These are phyloP conservation scores for Poeciliopsis prolifica DNA, from an alignment of 2,113 vertebrate genomes.

Conservation along the genomic window DNA sequence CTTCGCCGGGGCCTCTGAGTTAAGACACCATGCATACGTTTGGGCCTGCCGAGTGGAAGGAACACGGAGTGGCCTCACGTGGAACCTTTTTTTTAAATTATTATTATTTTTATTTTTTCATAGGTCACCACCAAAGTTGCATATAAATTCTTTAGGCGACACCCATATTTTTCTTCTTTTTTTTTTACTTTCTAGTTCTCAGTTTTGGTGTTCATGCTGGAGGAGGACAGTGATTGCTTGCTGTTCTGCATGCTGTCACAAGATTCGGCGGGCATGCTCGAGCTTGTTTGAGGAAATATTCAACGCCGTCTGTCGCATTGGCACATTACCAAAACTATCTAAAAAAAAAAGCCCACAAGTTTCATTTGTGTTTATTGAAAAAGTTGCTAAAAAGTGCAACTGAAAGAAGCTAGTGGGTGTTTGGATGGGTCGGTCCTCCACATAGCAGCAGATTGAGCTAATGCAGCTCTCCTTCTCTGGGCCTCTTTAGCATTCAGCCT, in stretches of 20 bases:
- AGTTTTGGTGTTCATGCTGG: conserved; percentile 28
- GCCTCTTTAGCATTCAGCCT: conserved; percentile 67
- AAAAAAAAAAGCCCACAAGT: no score
- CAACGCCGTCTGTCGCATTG: conserved; percentile 15
- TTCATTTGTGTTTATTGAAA: no score
- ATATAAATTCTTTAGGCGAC: not conserved
- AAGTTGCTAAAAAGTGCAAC: conserved; percentile 1
- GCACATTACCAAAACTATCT: not conserved
- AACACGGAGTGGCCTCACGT: not conserved
- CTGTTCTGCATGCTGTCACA: conserved; percentile 51
- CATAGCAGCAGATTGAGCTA: conserved; percentile 77
- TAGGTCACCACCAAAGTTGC: not conserved
- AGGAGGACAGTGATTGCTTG: conserved; percentile 35
- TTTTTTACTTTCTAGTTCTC: not conserved
- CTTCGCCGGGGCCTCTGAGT: conserved; percentile 68
- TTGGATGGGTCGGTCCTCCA: conserved; percentile 11
- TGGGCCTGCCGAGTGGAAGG: conserved; percentile 17
- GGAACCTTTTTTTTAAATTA: not conserved
- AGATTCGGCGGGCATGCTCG: conserved; percentile 31
- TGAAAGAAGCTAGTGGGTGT: not conserved
- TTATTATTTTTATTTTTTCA: not conserved
- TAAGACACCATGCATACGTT: conserved; percentile 49
- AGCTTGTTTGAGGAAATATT: conserved; percentile 59
- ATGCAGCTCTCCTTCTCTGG: conserved; percentile 72
- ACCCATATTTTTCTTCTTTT: not conserved